Conservation (phyloP, 2,113 vertebrate species). For the Smithornis capensis region DNA sequence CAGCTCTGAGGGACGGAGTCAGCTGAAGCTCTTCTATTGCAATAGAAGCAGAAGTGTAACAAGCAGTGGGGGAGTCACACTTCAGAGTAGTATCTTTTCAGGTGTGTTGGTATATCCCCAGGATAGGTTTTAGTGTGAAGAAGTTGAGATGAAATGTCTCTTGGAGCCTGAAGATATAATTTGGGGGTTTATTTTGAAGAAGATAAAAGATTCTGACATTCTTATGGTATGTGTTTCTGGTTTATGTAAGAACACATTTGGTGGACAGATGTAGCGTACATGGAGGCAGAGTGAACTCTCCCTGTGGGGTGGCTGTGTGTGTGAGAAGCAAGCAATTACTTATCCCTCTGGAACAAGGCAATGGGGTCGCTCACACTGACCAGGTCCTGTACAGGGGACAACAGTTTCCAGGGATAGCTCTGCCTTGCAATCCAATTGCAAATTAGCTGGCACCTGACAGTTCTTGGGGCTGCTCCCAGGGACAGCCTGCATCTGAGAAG, state of each 20-base stretch:
- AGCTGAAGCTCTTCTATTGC: neutral
- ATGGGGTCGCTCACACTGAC: slow-evolving; percentile 15
- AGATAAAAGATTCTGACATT: neutral
- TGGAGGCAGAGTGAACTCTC: neutral
- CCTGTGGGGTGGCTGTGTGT: neutral
- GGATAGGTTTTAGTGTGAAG: neutral
- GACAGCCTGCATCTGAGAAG: slow-evolving; percentile 18
- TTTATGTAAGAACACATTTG: neutral
- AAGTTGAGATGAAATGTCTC: neutral
- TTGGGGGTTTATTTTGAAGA: neutral
- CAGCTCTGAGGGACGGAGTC: neutral
- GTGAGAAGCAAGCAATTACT: accelerated
- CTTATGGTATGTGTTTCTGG: neutral
- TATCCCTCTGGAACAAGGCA: neutral
- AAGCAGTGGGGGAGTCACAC: neutral
- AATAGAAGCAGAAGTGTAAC: neutral
- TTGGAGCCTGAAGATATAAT: neutral
- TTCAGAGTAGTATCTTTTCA: neutral
- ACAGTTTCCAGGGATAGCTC: slow-evolving; percentile 73
- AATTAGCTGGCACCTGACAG: slow-evolving; percentile 42
- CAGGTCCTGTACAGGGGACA: slow-evolving; percentile 27
- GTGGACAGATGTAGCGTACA: accelerated
- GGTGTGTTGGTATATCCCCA: neutral
- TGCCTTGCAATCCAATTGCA: slow-evolving; percentile 68
- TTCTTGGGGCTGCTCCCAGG: slow-evolving; percentile 22